These are phyloP conservation scores for Bagarius yarrelli DNA, from an alignment of 2,113 vertebrate genomes.

Conservation along the genomic window DNA sequence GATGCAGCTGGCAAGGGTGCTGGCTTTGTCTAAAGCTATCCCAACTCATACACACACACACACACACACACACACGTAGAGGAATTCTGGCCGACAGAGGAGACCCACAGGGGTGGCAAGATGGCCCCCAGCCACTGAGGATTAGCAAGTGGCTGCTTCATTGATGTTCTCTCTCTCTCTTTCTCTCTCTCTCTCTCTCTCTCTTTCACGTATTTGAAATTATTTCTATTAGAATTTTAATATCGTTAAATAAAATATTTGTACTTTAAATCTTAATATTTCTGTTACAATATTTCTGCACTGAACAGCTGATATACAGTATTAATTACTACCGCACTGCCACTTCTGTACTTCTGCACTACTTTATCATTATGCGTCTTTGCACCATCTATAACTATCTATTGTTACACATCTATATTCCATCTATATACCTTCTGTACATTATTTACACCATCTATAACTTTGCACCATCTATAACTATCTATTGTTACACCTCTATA, in stretches of 20 bases:
- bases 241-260: too few species aligned
- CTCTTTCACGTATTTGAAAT: neutral
- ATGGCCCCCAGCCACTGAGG: conserved; percentile 65
- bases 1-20: conserved; percentile 69
- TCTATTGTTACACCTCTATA: too few species aligned
- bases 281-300: neutral
- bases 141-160: conserved; percentile 64
- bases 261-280: neutral
- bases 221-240: too few species aligned
- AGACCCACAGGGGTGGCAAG: conserved; percentile 61
- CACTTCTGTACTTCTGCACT: too few species aligned
- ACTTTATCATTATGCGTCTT: too few species aligned
- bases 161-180: conserved; percentile 53
- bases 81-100: conserved; percentile 73
- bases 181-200: conserved; percentile 29
- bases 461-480: too few species aligned
- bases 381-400: too few species aligned
- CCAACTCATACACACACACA: conserved; percentile 48
- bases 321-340: too few species aligned
- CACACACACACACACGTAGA: conserved; percentile 57
- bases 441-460: too few species aligned
- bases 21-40: conserved; percentile 74
- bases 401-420: too few species aligned
- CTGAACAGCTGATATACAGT: too few species aligned
- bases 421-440: too few species aligned